Evolutionary conservation across 92 coral and sea anemone species (phyloP).

Genomic region (Bergia sp.): DNA sequence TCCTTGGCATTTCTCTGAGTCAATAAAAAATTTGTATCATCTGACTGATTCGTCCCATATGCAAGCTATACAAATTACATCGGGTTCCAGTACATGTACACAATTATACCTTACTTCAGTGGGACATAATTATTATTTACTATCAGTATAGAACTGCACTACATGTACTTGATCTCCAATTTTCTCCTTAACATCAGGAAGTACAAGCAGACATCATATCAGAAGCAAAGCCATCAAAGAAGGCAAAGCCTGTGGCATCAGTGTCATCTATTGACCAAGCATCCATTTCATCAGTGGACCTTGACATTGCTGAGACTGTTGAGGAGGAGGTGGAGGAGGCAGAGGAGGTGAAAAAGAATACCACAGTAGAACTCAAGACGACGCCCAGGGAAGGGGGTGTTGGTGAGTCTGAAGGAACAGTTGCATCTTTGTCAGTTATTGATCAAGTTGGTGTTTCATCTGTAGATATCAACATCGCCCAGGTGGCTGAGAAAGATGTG

Average conservation of each 20-base stretch:
- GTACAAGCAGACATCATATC: conserved; percentile 23
- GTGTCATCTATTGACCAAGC: conserved; percentile 90
- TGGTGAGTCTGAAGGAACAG: conserved; percentile 8
- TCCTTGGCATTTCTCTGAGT: too few species aligned
- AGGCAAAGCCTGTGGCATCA: conserved; percentile 64
- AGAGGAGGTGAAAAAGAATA: conserved; percentile 20
- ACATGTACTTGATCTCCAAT: not conserved
- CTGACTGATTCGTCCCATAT: too few species aligned
- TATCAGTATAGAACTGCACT: not conserved
- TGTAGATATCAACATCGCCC: conserved; percentile 70
- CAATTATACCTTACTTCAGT: too few species aligned
- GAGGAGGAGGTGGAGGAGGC: conserved; percentile 85
- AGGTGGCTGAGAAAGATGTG: conserved; percentile 55
- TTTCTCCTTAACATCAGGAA: not conserved
- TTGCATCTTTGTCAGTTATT: conserved; percentile 69
- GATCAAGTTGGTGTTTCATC: conserved; percentile 78
- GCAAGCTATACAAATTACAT: too few species aligned
- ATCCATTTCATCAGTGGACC: conserved; percentile 87
- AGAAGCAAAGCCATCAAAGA: conserved; percentile 28
- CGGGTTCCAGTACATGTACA: too few species aligned
- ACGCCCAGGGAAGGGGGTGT: conserved; percentile 43
- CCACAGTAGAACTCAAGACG: conserved; percentile 26
- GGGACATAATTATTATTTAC: too few species aligned
- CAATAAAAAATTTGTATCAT: too few species aligned
- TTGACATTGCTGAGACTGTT: conserved; percentile 84